These are phyloP conservation scores for Phyllopteryx taeniolatus DNA, from an alignment of 2,113 vertebrate species.

Conservation along the genomic window DNA sequence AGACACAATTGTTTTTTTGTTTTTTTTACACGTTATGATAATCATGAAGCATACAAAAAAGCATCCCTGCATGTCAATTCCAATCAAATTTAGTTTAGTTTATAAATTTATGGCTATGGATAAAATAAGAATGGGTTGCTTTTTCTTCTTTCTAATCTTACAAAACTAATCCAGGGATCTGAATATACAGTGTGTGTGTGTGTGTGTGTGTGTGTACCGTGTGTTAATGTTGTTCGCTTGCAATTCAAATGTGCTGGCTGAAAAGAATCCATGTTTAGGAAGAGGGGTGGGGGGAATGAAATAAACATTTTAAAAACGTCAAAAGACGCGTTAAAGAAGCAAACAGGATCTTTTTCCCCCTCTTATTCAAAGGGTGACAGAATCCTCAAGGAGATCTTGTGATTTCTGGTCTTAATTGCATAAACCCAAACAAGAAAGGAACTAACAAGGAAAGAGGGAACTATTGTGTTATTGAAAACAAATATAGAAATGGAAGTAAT, in stretches of 20 bases:
- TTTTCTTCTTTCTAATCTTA: neutral
- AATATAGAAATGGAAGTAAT: neutral
- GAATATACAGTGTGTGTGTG: no score
- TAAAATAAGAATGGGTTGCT: neutral
- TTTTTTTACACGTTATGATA: neutral
- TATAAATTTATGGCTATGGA: neutral
- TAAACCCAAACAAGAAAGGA: neutral
- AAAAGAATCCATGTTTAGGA: neutral
- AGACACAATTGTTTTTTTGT: neutral
- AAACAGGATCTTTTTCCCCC: neutral
- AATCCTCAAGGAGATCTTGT: neutral
- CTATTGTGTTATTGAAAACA: neutral
- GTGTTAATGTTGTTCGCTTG: no score
- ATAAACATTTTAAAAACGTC: no score
- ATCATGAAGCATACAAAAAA: no score
- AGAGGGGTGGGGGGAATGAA: neutral
- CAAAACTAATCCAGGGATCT: no score
- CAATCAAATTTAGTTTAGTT: neutral
- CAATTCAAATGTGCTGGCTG: neutral
- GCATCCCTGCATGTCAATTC: neutral
- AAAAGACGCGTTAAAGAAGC: neutral
- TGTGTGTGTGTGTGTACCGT: no score
- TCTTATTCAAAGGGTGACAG: neutral
- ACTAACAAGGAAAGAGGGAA: neutral
- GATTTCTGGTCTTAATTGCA: neutral